These are phyloP conservation scores for Leptinotarsa haldemani DNA, from an alignment of 2,888 invertebrate genomes.

Conservation along the genomic window DNA sequence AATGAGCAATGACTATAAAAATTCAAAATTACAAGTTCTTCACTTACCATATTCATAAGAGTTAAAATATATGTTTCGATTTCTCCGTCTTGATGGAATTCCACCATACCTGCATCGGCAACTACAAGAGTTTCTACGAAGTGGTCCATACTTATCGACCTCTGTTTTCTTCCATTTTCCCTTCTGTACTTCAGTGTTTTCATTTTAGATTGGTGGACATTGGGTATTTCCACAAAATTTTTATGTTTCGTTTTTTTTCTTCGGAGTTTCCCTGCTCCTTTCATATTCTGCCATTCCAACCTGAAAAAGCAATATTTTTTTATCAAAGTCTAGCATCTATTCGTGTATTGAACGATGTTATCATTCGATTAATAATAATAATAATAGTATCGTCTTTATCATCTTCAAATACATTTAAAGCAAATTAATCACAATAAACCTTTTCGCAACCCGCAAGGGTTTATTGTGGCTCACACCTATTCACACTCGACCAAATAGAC, in stretches of 20 bases:
- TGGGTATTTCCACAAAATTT: slow-evolving; percentile 54
- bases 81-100: slow-evolving; percentile 84
- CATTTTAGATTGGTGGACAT: slow-evolving; percentile 62
- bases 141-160: slow-evolving; percentile 80
- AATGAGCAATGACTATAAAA: too few relatives aligned
- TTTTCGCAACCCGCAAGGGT: too few relatives aligned
- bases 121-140: slow-evolving; percentile 90
- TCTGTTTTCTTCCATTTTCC: slow-evolving; percentile 58
- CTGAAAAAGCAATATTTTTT: slow-evolving; percentile 52
- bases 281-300: slow-evolving; percentile 72
- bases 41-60: slow-evolving; percentile 89
- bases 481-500: too few relatives aligned
- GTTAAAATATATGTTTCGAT: slow-evolving; percentile 88
- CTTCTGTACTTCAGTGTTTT: slow-evolving; percentile 63
- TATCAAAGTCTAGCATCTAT: too few relatives aligned
- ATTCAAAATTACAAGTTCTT: too few relatives aligned
- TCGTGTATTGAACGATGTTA: too few relatives aligned
- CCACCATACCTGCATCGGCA: slow-evolving; percentile 88
- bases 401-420: too few relatives aligned
- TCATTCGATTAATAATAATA: too few relatives aligned
- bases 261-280: slow-evolving; percentile 68
- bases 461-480: too few relatives aligned
- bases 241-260: slow-evolving; percentile 60
- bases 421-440: too few relatives aligned
- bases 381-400: too few relatives aligned